These are phyloP conservation scores for Cyclophora punctaria DNA, from an alignment of 2,888 invertebrate species.

Conservation along the genomic window DNA sequence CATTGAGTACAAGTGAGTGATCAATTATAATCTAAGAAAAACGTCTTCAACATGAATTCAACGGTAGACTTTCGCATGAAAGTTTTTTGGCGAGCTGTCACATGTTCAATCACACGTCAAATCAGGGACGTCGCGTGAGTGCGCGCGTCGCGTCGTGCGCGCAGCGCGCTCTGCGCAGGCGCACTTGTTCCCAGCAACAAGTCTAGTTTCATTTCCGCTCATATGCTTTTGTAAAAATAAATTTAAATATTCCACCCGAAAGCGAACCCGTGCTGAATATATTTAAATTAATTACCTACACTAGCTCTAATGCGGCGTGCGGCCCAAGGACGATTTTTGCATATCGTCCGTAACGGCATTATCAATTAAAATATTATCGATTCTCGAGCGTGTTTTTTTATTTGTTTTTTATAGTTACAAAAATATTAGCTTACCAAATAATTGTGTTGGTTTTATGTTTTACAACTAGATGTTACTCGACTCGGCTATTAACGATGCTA, in stretches of 20 bases:
- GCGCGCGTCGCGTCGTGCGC: slow-evolving; percentile 1
- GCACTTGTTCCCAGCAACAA: slow-evolving; percentile 22
- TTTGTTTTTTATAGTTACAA: slow-evolving; percentile 20
- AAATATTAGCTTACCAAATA: slow-evolving; percentile 17
- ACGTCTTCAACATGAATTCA: too few relatives aligned
- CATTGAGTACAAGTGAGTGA: too few relatives aligned
- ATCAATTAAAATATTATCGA: slow-evolving; percentile 31
- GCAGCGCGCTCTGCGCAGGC: slow-evolving; percentile 20
- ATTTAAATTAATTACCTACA: slow-evolving; percentile 62
- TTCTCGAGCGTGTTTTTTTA: slow-evolving; percentile 23
- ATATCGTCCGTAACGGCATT: slow-evolving; percentile 51
- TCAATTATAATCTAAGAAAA: too few relatives aligned
- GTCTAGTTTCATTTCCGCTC: slow-evolving; percentile 48
- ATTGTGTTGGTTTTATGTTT: slow-evolving; percentile 9
- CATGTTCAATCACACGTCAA: slow-evolving; percentile 6
- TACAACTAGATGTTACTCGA: not conserved
- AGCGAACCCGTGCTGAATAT: slow-evolving; percentile 54
- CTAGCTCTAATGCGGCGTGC: slow-evolving; percentile 37
- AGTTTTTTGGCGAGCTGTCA: not conserved
- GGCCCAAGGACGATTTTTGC: slow-evolving; percentile 67
- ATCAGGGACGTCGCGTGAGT: slow-evolving; percentile 2
- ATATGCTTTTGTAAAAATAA: slow-evolving; percentile 45
- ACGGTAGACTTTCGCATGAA: too few relatives aligned
- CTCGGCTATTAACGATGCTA: not conserved
- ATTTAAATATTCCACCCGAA: slow-evolving; percentile 51